Conservation (phyloP, 2,113 vertebrate genomes). For the Anseranas semipalmata region DNA sequence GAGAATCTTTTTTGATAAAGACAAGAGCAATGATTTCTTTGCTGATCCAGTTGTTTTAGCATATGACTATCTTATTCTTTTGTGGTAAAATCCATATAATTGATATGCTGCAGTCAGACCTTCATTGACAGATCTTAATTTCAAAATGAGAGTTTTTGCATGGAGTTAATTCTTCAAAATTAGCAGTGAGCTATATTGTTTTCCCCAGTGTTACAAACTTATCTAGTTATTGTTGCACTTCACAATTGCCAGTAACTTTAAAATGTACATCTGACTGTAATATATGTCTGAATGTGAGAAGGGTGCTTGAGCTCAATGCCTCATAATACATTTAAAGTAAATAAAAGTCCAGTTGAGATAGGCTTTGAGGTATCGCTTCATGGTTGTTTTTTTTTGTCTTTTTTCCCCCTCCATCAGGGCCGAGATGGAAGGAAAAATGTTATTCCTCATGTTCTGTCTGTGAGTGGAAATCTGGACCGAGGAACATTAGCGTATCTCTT, state of each 20-base stretch:
- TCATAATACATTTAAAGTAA: not conserved
- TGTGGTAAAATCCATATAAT: not conserved
- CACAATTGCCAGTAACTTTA: not conserved
- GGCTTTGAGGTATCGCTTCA: not conserved
- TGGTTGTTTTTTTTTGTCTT: not conserved
- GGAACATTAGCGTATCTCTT: slow-evolving; percentile 86
- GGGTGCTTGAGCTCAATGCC: not conserved
- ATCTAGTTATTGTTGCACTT: not conserved
- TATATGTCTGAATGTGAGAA: not conserved
- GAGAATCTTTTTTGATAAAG: not conserved
- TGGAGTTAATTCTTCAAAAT: not conserved
- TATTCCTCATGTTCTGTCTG: slow-evolving; percentile 85
- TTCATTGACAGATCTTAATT: not conserved
- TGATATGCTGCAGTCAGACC: not conserved
- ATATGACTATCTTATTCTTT: not conserved
- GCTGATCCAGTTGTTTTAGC: not conserved
- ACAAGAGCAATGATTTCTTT: not conserved
- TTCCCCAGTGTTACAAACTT: not conserved
- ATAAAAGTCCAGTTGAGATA: not conserved
- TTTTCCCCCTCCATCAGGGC: slow-evolving; percentile 73
- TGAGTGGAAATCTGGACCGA: slow-evolving; percentile 85
- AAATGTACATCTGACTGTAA: not conserved
- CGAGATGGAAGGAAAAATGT: slow-evolving; percentile 84
- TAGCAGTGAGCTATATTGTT: not conserved
- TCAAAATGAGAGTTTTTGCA: not conserved